Conservation (phyloP, 2,888 invertebrate species). For the Dioctria rufipes region DNA sequence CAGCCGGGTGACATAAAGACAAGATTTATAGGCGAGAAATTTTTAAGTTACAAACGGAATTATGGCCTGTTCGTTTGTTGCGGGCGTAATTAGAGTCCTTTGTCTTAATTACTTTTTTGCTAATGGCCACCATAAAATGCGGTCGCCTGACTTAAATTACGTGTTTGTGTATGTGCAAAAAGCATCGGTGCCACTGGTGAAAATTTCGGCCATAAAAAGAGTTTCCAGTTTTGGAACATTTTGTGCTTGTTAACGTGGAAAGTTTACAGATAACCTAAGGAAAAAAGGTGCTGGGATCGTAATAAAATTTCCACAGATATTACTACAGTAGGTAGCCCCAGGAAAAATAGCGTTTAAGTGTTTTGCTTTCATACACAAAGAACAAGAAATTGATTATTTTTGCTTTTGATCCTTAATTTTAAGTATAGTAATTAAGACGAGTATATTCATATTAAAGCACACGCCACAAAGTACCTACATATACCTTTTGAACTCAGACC, state of each 20-base stretch:
- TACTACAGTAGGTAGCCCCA: too few relatives aligned
- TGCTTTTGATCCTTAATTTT: too few relatives aligned
- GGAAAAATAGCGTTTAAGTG: too few relatives aligned
- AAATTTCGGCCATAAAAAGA: slow-evolving; percentile 43
- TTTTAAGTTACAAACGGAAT: slow-evolving; percentile 57
- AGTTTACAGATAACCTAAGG: slow-evolving; percentile 23
- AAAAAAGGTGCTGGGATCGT: slow-evolving; percentile 8
- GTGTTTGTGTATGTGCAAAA: slow-evolving; percentile 55
- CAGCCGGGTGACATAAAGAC: slow-evolving; percentile 50
- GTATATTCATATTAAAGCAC: too few relatives aligned
- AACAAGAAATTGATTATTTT: too few relatives aligned
- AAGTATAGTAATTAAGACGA: too few relatives aligned
- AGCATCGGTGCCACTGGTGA: slow-evolving; percentile 29
- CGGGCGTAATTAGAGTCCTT: slow-evolving; percentile 51
- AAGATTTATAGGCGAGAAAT: slow-evolving; percentile 58
- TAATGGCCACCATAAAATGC: slow-evolving; percentile 58
- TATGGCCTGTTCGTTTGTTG: slow-evolving; percentile 57
- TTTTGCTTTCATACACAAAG: too few relatives aligned
- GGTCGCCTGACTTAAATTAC: slow-evolving; percentile 57
- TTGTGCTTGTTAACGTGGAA: slow-evolving; percentile 12
- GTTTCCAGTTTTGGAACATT: slow-evolving; percentile 19
- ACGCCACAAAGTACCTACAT: too few relatives aligned
- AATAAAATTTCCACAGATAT: too few relatives aligned
- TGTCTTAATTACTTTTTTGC: slow-evolving; percentile 59
- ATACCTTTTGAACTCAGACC: background rate